phyloP scores from a whole-genome alignment of 2,888 invertebrate species.

The Patella depressa region DNA sequence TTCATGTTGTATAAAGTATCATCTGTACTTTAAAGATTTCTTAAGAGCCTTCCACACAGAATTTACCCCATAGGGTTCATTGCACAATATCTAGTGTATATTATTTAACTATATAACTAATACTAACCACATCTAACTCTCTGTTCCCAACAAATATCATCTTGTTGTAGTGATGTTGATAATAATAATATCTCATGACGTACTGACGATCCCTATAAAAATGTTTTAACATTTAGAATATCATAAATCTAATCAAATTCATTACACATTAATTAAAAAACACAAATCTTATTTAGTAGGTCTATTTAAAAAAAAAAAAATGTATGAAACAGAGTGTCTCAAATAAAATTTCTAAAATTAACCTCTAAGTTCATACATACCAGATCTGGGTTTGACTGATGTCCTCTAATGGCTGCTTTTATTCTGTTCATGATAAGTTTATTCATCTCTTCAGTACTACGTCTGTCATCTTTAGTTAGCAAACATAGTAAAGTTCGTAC shows the following conservation, averaged over 20 bases:
- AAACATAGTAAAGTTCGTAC: slow-evolving; percentile 90
- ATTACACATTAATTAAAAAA: too few relatives aligned
- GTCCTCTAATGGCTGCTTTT: slow-evolving; percentile 74
- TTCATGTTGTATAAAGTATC: too few relatives aligned
- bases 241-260: too few relatives aligned
- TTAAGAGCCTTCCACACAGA: too few relatives aligned
- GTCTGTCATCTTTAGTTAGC: slow-evolving; percentile 87
- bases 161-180: slow-evolving; percentile 89
- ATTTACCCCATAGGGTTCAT: too few relatives aligned
- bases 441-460: slow-evolving; percentile 87
- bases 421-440: slow-evolving; percentile 86
- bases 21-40: too few relatives aligned
- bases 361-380: slow-evolving; percentile 41
- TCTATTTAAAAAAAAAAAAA: too few relatives aligned
- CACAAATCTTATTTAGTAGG: too few relatives aligned
- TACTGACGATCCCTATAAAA: slow-evolving; percentile 76
- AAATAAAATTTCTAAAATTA: background rate
- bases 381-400: slow-evolving; percentile 78
- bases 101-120: background rate
- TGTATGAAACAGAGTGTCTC: too few relatives aligned
- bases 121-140: slow-evolving; percentile 78
- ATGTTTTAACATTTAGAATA: too few relatives aligned
- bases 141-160: slow-evolving; percentile 96
- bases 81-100: too few relatives aligned
- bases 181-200: slow-evolving; percentile 91